Evolutionary conservation across 2,113 vertebrate species (phyloP).

Genomic region (Rhombomys opimus): DNA sequence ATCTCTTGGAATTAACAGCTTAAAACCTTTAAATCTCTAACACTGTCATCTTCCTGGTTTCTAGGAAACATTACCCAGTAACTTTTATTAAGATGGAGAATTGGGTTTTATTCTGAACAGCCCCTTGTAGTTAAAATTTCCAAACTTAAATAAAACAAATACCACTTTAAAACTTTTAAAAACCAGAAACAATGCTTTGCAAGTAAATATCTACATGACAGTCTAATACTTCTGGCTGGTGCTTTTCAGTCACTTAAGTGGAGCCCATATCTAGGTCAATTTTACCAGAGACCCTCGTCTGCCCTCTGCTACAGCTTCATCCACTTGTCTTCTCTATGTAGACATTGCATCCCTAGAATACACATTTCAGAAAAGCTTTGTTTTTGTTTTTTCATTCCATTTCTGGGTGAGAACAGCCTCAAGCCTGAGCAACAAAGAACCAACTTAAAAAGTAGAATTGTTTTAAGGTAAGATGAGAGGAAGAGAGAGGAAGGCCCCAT

Average conservation of each 20-base stretch:
- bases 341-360: background rate
- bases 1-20: background rate
- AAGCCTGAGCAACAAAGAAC: background rate
- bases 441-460: background rate
- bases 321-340: background rate
- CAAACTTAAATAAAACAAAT: slow-evolving; percentile 37
- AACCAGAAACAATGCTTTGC: slow-evolving; percentile 37
- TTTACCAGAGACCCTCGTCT: background rate
- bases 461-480: background rate
- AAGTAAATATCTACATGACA: background rate
- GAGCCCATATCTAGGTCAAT: background rate
- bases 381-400: background rate
- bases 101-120: slow-evolving; percentile 53
- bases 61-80: background rate
- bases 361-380: background rate
- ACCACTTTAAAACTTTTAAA: slow-evolving; percentile 37
- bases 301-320: background rate
- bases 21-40: slow-evolving; percentile 38
- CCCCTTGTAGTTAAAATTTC: slow-evolving; percentile 32
- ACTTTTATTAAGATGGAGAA: slow-evolving; percentile 40
- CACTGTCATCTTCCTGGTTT: background rate
- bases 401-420: background rate
- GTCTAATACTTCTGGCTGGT: slow-evolving; percentile 20
- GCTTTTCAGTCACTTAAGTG: background rate
- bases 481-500: background rate